Evolutionary conservation across 2,113 vertebrate species (phyloP).

Genomic region (Megaleporinus macrocephalus): DNA sequence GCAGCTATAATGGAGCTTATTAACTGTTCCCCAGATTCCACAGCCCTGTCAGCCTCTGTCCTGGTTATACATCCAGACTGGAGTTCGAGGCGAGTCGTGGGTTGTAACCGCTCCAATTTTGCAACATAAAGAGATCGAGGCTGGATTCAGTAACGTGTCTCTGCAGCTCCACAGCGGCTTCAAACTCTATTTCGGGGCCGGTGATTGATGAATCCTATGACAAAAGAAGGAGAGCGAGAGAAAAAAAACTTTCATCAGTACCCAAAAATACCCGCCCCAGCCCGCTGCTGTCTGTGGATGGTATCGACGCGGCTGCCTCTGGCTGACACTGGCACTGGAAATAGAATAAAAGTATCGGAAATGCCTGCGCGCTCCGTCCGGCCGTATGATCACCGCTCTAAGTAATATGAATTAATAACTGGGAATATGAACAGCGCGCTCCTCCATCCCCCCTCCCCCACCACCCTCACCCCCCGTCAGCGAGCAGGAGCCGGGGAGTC

Average conservation of each 20-base stretch:
- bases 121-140: too few species aligned
- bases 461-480: conserved; percentile 56
- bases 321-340: conserved; percentile 1
- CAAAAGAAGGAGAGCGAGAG: conserved; percentile 10
- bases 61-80: background rate
- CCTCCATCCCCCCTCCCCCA: conserved; percentile 51
- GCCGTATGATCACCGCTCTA: conserved; percentile 10
- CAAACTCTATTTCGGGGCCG: background rate
- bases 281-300: background rate
- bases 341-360: conserved; percentile 19
- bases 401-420: conserved; percentile 61
- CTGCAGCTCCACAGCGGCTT: background rate
- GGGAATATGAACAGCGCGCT: conserved; percentile 64
- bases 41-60: background rate
- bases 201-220: background rate
- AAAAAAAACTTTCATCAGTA: conserved; percentile 45
- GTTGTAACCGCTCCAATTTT: background rate
- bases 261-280: background rate
- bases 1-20: too few species aligned
- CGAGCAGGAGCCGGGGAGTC: conserved; percentile 73
- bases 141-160: background rate
- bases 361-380: background rate
- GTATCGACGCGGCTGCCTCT: background rate
- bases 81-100: background rate
- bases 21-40: background rate